Base-by-base conservation (phyloP, 2,797 vertebrate genomes). In the Xiphorhynchus erythropygius region DNA sequence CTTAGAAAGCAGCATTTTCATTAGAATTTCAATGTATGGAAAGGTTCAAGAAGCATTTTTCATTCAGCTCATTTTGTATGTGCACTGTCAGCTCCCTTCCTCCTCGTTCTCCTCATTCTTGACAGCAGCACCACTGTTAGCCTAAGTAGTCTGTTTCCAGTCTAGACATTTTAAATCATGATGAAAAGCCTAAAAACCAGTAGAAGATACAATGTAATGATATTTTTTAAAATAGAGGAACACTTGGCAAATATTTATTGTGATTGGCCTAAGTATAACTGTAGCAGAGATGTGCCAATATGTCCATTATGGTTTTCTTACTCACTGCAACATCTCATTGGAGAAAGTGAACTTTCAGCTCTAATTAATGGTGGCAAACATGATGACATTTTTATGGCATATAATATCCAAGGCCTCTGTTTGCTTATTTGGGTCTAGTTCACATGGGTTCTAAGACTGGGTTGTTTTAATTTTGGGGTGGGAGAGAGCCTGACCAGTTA, bases 181-280 rank as follows among this genome's bases (percentile, higher is more conserved):
- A 76, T 24, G 56, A 87, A 95, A 90, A 96, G 35, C 82, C 57
- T 88, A 90, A 97, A 95, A 92, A 56, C 46, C 80, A 84, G 89
- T 59, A 91, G 65, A 96, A 87, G 33, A 50, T 90, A 63, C 78
- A 90, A 74, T 19, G 17, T 70, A 95, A 84, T 77, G 62, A 74
- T 39, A 41, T 76, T 67, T 90, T 81, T 95, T 94, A 65, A 76
- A 91, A 84, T 53, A 60, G 33, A 89, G 19, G 62, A 93, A 91
- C 55, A 63, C 37, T 94, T 28, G 5, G 53, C 50, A 86, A 91
- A 69, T 78, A 89, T 96, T 95, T 97, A 74, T 91, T 93, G 76
- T 93, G 65, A 42, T 90, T 97, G 75, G 74, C 60, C 27, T 84
- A 89, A 82, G 80, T 95, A 91, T 57, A 74, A 68, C 41, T 64